Evolutionary conservation across 2,888 invertebrate species (phyloP), one percentile per base, ranked within the genome.

Genomic region (Nomada fabriciana): DNA sequence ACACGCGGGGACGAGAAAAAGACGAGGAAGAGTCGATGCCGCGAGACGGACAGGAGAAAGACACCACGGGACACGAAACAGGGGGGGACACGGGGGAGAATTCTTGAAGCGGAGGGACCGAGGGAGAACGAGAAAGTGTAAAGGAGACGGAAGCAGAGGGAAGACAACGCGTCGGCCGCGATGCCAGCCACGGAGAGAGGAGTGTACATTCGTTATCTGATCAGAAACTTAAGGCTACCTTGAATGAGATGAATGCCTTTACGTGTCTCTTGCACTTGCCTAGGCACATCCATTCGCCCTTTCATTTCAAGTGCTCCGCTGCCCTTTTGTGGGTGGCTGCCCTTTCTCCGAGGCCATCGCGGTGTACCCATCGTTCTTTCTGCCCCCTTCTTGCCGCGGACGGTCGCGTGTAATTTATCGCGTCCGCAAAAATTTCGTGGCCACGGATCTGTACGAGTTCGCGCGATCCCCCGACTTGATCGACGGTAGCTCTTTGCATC

Each of bases 241-340:
- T 93, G 93, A 93, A 93, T 92, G 93, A 93, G 93, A 93, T 93
- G 92, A 93, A 93, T 93, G 92, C 92, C 91, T 93, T 91, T 91
- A 92, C 91, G 92, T 92, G 93, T 92, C 92, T 93, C 92, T 92
- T 93, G 91, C 92, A 92, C 93, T 93, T 92, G 91, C 91, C 92
- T 92, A 92, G 91, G 91, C 91, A 91, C 90, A 92, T 92, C 92
- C 92, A 92, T 92, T 91, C 91, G 91, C 90, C 90, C 91, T 93
- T 93, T 92, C 91, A 91, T 91, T 92, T 91, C 91, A 88, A 90
- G 90, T 89, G 90, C 88, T 88, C 88, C 87, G 89, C 90, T 93
- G 93, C 91, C 92, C 92, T 93, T 93, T 93, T 91, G 92, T 92
- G 90, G 92, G 90, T 91, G 92, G 90, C 88, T 92, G 83, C 91